These are phyloP conservation scores for Seriola rivoliana DNA, from an alignment of 2,113 vertebrate species.

Conservation along the genomic window DNA sequence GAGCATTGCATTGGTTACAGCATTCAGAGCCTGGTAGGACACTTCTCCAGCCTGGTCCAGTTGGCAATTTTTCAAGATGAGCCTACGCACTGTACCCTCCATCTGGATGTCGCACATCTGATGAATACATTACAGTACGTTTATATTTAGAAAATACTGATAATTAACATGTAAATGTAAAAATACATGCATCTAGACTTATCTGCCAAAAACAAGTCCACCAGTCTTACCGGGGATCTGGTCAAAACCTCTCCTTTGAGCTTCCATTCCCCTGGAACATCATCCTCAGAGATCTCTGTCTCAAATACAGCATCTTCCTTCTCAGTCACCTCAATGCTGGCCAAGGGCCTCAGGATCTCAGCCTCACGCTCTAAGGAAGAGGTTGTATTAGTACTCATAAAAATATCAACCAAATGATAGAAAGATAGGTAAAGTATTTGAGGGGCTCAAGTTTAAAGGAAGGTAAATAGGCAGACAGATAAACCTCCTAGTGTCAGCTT, in stretches of 20 bases:
- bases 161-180: not conserved
- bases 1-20: conserved; percentile 91
- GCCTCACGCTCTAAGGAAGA: conserved; percentile 91
- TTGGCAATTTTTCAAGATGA: conserved; percentile 92
- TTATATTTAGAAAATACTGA: not conserved
- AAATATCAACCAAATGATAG: not conserved
- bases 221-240: conserved; percentile 92
- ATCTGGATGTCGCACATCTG: conserved; percentile 95
- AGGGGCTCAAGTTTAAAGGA: not conserved
- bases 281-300: conserved; percentile 94
- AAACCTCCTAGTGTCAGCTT: conserved; percentile 96
- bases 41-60: conserved; percentile 96
- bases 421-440: not conserved
- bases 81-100: conserved; percentile 90
- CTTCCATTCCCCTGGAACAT: conserved; percentile 96
- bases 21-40: conserved; percentile 94
- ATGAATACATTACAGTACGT: conserved; percentile 16
- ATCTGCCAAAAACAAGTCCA: not conserved
- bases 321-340: conserved; percentile 93
- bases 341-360: conserved; percentile 91
- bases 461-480: not conserved
- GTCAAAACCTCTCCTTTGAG: conserved; percentile 93
- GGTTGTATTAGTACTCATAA: not conserved
- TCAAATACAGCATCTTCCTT: conserved; percentile 95
- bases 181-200: not conserved